A percentile compares a stretch with the other conserved stretches of the same genome.
Evolutionary conservation across 2,888 invertebrate genomes (phyloP).

Genomic region (Aricia artaxerxes): DNA sequence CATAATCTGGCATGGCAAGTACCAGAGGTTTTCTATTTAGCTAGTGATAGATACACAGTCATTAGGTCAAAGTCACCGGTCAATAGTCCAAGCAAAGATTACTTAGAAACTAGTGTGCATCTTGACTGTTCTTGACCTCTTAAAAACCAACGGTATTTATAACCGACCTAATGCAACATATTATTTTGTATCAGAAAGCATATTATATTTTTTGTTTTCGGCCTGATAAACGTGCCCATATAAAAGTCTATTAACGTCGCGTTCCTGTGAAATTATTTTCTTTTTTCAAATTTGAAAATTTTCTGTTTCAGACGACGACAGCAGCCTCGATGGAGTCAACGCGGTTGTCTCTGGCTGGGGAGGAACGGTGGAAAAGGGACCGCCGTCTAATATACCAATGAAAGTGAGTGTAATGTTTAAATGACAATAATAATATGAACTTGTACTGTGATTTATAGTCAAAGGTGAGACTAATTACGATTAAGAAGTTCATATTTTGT

Average conservation of each 20-base stretch:
- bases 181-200: neutral
- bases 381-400: conserved; percentile 83
- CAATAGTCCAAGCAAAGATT: conserved; percentile 13
- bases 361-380: conserved; percentile 83
- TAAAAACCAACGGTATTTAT: neutral
- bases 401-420: conserved; percentile 77
- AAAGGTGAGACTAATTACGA: too few relatives aligned
- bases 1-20: conserved; percentile 12
- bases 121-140: neutral
- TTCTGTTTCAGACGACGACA: conserved; percentile 51
- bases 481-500: too few relatives aligned
- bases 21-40: conserved; percentile 10
- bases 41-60: conserved; percentile 3
- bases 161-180: neutral
- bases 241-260: too few relatives aligned
- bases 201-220: neutral
- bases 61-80: conserved; percentile 14
- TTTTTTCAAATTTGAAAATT: neutral
- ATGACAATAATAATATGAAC: too few relatives aligned
- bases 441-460: too few relatives aligned
- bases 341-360: conserved; percentile 90
- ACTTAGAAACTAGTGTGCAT: conserved; percentile 7
- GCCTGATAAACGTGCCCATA: neutral
- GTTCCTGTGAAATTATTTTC: too few relatives aligned
- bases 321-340: conserved; percentile 72